Percentiles rank a stretch among this genome's conserved stretches.
Evolutionary conservation across 1,140 invertebrate species (phyloP).

Genomic region (Leptestheria dahalacensis): DNA sequence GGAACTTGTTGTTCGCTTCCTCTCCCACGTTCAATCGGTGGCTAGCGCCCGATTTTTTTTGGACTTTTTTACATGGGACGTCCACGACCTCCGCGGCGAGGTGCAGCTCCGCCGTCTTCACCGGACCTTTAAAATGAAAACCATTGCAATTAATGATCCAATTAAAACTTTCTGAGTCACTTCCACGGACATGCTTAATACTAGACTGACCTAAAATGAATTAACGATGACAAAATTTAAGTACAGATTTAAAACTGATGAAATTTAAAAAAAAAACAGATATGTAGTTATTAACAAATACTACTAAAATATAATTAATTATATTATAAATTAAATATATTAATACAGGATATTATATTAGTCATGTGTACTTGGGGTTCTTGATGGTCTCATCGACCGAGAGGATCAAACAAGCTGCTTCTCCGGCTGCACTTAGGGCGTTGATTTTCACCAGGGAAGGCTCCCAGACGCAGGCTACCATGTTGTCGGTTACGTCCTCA

Average conservation of each 20-base stretch:
- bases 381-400: constrained; percentile 98
- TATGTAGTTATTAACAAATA: no score
- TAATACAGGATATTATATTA: background rate
- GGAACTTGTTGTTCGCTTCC: background rate
- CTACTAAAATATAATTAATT: no score
- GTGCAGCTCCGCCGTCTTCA: background rate
- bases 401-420: constrained; percentile 88
- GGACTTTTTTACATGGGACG: background rate
- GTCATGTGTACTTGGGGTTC: constrained; percentile 45
- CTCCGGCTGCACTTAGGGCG: constrained; percentile 85
- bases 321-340: no score
- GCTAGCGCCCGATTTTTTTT: no score
- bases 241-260: background rate
- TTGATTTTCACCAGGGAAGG: constrained; percentile 94
- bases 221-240: background rate
- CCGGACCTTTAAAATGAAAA: background rate
- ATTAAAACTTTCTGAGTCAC: background rate
- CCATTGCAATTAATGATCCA: background rate
- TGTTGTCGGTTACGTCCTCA: constrained; percentile 91
- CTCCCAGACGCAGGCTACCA: constrained; percentile 90
- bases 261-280: no score
- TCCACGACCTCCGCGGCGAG: no score
- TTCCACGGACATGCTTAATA: background rate
- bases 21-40: no score
- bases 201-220: background rate